phyloP scores from a whole-genome alignment of 1,140 invertebrate genomes.

The Druon quercuslanigerum region DNA sequence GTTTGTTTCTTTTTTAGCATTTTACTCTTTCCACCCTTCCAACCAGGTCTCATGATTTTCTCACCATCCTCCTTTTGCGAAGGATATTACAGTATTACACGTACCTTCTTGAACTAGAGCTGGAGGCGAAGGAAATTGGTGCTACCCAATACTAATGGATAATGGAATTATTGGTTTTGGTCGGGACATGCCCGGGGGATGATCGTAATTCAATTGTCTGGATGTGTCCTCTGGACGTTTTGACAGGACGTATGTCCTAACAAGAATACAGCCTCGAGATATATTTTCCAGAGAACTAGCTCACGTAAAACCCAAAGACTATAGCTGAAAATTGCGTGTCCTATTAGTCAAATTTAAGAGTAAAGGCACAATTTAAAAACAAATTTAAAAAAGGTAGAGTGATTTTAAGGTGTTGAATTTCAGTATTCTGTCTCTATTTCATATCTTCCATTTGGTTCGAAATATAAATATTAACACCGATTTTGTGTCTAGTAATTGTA shows the following conservation, averaged over 20 bases:
- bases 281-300: constrained; percentile 41
- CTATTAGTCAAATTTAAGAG: too few relatives aligned
- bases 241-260: constrained; percentile 75
- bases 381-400: too few relatives aligned
- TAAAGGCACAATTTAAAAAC: too few relatives aligned
- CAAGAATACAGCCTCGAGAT: constrained; percentile 71
- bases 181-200: constrained; percentile 71
- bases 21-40: constrained; percentile 2
- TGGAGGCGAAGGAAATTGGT: constrained; percentile 66
- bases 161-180: constrained; percentile 76
- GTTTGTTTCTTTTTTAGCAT: neutral
- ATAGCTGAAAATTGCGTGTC: neutral
- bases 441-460: too few relatives aligned
- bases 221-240: constrained; percentile 76
- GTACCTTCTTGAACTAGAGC: constrained; percentile 20
- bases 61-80: constrained; percentile 36
- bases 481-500: too few relatives aligned
- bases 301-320: neutral
- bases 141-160: constrained; percentile 75
- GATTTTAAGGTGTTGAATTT: too few relatives aligned
- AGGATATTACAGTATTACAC: neutral
- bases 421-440: too few relatives aligned
- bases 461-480: too few relatives aligned
- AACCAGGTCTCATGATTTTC: neutral
- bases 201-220: constrained; percentile 75